These are phyloP conservation scores for Cryptotis parvus DNA, from an alignment of 2,113 vertebrate species.

Conservation along the genomic window DNA sequence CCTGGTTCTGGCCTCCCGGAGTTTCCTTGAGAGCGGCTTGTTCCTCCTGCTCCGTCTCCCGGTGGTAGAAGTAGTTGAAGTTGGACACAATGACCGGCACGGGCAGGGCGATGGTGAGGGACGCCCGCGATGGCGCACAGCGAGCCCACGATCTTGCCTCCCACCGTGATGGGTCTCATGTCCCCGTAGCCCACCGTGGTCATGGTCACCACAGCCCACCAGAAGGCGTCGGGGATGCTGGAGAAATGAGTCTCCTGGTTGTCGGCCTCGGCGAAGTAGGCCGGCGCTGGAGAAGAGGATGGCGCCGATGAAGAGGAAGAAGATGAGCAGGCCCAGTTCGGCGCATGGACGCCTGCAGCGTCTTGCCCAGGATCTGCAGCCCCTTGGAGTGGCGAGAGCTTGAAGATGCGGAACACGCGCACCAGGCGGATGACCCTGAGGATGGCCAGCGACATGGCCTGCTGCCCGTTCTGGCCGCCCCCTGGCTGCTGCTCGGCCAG, in stretches of 20 bases:
- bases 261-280: conserved; percentile 96
- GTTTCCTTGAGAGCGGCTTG: conserved; percentile 93
- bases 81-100: conserved; percentile 98
- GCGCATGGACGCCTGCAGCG: conserved; percentile 96
- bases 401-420: conserved; percentile 97
- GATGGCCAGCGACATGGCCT: conserved; percentile 98
- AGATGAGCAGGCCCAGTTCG: conserved; percentile 96
- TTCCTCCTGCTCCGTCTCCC: conserved; percentile 95
- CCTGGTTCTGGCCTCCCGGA: conserved; percentile 82
- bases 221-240: conserved; percentile 98
- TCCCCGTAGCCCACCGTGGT: conserved; percentile 98
- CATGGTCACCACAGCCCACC: conserved; percentile 99
- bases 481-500: conserved; percentile 93
- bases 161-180: conserved; percentile 96
- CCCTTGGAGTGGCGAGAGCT: conserved; percentile 98
- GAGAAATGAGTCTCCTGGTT: conserved; percentile 96
- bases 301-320: conserved; percentile 98
- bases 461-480: conserved; percentile 88
- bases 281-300: conserved; percentile 98
- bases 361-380: conserved; percentile 97
- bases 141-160: conserved; percentile 97
- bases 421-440: conserved; percentile 96
- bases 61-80: conserved; percentile 99
- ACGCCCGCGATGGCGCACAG: conserved; percentile 97
- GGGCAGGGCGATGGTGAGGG: conserved; percentile 96